Percentiles rank a stretch among this genome's conserved stretches.
Conservation (phyloP, 2,113 vertebrate species). For the Speoplatyrhinus poulsoni region DNA sequence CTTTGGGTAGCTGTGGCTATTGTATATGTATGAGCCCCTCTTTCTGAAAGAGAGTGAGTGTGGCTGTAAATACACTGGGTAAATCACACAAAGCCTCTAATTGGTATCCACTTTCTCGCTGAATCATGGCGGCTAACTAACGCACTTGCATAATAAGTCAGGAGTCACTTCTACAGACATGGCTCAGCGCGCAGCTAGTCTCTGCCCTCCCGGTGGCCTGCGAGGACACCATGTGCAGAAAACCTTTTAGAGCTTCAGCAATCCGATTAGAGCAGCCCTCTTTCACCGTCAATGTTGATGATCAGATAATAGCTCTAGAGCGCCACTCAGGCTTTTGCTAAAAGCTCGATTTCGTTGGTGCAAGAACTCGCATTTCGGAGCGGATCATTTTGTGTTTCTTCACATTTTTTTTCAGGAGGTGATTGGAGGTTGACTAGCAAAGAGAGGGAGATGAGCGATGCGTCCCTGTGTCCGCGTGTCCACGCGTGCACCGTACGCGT, state of each 20-base stretch:
- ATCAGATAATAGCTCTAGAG: slow-evolving; percentile 67
- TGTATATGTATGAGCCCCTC: slow-evolving; percentile 39
- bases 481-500: neutral
- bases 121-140: slow-evolving; percentile 53
- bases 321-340: slow-evolving; percentile 60
- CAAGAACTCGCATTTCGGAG: slow-evolving; percentile 60
- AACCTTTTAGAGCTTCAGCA: slow-evolving; percentile 71
- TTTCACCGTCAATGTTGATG: slow-evolving; percentile 61
- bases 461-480: neutral
- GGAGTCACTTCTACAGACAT: slow-evolving; percentile 52
- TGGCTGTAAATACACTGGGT: slow-evolving; percentile 40
- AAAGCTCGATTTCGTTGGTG: slow-evolving; percentile 68
- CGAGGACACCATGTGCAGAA: slow-evolving; percentile 61
- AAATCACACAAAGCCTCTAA: slow-evolving; percentile 61
- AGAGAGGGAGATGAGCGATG: neutral
- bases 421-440: slow-evolving; percentile 3
- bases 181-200: slow-evolving; percentile 46
- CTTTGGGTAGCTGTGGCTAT: slow-evolving; percentile 37
- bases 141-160: slow-evolving; percentile 53
- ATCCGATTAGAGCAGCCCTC: slow-evolving; percentile 65
- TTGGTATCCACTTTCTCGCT: slow-evolving; percentile 62
- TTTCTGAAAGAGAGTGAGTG: slow-evolving; percentile 14
- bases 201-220: slow-evolving; percentile 50
- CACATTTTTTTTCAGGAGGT: slow-evolving; percentile 48
- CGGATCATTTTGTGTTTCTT: slow-evolving; percentile 57